These are phyloP conservation scores for Mystacides longicornis DNA, from an alignment of 2,888 invertebrate species.

Conservation along the genomic window DNA sequence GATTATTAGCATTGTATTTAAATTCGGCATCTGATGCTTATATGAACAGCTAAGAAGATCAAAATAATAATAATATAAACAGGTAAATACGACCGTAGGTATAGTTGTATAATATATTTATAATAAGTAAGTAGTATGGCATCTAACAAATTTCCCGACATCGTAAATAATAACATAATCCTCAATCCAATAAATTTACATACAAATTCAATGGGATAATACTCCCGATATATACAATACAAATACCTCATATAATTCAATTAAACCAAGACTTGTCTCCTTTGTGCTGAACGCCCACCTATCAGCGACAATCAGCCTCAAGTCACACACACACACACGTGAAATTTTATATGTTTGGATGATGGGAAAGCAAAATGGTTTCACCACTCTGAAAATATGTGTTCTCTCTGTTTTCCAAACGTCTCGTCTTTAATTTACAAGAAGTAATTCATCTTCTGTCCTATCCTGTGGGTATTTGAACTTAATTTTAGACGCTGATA, in stretches of 20 bases:
- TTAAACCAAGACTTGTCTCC: background rate
- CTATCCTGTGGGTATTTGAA: no score
- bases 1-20: constrained; percentile 6
- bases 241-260: constrained; percentile 1
- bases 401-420: no score
- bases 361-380: background rate
- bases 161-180: constrained; percentile 11
- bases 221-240: no score
- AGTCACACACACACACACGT: background rate
- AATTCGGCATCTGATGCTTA: background rate
- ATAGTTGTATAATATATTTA: background rate
- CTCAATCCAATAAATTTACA: constrained; percentile 7
- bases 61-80: no score
- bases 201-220: background rate
- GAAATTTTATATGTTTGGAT: background rate
- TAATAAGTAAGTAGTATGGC: background rate
- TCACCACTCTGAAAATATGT: no score
- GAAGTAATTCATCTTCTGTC: no score
- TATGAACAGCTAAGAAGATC: background rate
- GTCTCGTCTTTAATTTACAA: no score
- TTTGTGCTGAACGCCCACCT: background rate
- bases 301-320: background rate
- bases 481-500: no score
- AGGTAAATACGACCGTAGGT: no score
- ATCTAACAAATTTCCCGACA: constrained; percentile 9